Base-by-base conservation (phyloP, 2,797 vertebrate species). In the Rhinella marina region DNA sequence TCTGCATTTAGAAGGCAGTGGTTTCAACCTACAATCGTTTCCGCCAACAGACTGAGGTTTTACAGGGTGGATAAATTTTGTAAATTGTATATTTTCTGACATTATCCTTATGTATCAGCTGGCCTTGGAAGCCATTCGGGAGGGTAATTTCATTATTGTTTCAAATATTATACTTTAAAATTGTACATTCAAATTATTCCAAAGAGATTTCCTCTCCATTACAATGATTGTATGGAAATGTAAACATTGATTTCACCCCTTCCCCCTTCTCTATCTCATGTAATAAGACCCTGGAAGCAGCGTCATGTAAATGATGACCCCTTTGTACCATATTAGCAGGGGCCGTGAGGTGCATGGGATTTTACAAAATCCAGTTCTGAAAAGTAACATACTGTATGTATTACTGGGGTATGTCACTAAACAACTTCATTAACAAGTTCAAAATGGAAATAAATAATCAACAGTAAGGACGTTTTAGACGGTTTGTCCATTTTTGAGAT, bases 121-220 rank as follows among this genome's bases (percentile, higher is more conserved):
- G 80, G 4, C 61, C 80, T 66, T 81, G 61, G 32, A 81, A 66
- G 29, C 61, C 32, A 81, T 81, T 66, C 19, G 48, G 6, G 19
- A 50, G 23, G 12, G 32, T 81, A 61, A 81, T 81, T 81, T 81
- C 59, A 81, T 81, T 61, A 81, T 81, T 81, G 78, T 81, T 61
- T 62, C 78, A 61, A 81, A 81, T 81, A 81, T 50, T 66, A 64
- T 64, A 81, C 61, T 66, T 81, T 81, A 81, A 81, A 81, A 81
- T 81, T 64, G 59, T 64, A 81, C 59, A 81, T 81, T 81, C 12
- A 81, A 66, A 81, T 81, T 66, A 81, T 77, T 59, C 83, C 79
- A 83, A 11, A 61, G 79, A 91, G 76, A 89, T 88, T 90, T 85
- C 90, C 76, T 86, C 83, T 81, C 80, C 80, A 81, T 81, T 81